These are phyloP conservation scores for Dryobota labecula DNA, from an alignment of 2,888 invertebrate species.

Conservation along the genomic window DNA sequence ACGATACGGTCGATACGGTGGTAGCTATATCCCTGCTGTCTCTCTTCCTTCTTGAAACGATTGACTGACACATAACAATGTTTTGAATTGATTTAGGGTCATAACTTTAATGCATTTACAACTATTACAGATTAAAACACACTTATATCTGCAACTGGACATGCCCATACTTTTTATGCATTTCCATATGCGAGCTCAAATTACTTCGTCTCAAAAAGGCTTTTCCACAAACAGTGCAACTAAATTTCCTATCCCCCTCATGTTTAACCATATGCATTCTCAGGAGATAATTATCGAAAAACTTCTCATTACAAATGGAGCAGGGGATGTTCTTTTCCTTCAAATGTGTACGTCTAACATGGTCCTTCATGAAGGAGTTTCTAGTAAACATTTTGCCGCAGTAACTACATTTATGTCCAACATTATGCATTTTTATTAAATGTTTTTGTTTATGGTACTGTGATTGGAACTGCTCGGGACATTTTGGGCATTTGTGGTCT, in stretches of 20 bases:
- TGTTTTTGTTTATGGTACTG: constrained; percentile 89
- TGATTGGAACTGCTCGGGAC: constrained; percentile 86
- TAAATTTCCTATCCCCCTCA: constrained; percentile 88
- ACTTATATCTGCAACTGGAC: constrained; percentile 61
- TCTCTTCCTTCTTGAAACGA: no score
- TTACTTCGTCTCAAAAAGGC: constrained; percentile 91
- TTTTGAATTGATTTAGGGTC: no score
- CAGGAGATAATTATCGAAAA: constrained; percentile 84
- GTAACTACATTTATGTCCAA: constrained; percentile 83
- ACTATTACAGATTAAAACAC: background rate
- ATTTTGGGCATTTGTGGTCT: constrained; percentile 83
- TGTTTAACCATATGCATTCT: constrained; percentile 89
- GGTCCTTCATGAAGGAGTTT: constrained; percentile 86
- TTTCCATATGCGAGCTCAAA: constrained; percentile 90
- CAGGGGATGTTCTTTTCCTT: constrained; percentile 86
- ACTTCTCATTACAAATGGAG: constrained; percentile 83
- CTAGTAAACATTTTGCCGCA: constrained; percentile 86
- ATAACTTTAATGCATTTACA: no score
- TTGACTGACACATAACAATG: no score
- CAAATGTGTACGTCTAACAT: constrained; percentile 84
- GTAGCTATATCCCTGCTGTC: no score
- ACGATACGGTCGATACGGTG: no score
- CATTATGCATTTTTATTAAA: constrained; percentile 85
- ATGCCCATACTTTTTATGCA: constrained; percentile 86
- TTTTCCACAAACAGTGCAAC: constrained; percentile 90